phyloP scores from a whole-genome alignment of 2,888 invertebrate genomes.

The Pharmacophagus antenor region DNA sequence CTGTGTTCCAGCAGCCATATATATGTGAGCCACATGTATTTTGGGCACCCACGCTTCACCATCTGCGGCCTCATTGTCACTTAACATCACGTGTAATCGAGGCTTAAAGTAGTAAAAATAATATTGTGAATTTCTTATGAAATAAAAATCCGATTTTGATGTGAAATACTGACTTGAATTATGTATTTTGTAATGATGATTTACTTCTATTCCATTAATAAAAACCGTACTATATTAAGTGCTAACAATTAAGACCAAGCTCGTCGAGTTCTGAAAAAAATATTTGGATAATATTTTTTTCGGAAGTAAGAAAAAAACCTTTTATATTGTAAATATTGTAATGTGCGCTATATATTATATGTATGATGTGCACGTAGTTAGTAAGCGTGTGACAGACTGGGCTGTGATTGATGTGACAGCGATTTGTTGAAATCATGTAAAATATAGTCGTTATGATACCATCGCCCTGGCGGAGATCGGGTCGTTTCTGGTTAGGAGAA shows the following conservation, averaged over 20 bases:
- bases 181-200: slow-evolving; percentile 15
- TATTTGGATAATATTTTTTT: slow-evolving; percentile 25
- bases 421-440: slow-evolving; percentile 37
- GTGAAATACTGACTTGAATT: slow-evolving; percentile 17
- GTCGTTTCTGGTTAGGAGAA: slow-evolving; percentile 30
- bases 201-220: slow-evolving; percentile 28
- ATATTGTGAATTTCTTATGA: neutral
- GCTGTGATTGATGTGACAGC: slow-evolving; percentile 37
- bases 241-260: slow-evolving; percentile 27
- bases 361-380: slow-evolving; percentile 15
- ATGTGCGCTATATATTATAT: neutral
- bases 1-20: no score
- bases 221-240: slow-evolving; percentile 29
- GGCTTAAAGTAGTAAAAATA: neutral
- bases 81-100: neutral
- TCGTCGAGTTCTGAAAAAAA: slow-evolving; percentile 12
- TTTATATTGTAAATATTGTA: slow-evolving; percentile 10
- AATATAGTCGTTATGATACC: slow-evolving; percentile 35
- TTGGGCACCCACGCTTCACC: no score
- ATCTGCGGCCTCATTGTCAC: no score
- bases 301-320: slow-evolving; percentile 14
- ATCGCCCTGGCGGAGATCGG: slow-evolving; percentile 24
- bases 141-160: slow-evolving; percentile 16
- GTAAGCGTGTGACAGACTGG: slow-evolving; percentile 31
- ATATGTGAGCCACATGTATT: no score